Evolutionary conservation across 2,113 vertebrate genomes (phyloP), one percentile per base, ranked within the genome.

Genomic region (Heterotis niloticus): DNA sequence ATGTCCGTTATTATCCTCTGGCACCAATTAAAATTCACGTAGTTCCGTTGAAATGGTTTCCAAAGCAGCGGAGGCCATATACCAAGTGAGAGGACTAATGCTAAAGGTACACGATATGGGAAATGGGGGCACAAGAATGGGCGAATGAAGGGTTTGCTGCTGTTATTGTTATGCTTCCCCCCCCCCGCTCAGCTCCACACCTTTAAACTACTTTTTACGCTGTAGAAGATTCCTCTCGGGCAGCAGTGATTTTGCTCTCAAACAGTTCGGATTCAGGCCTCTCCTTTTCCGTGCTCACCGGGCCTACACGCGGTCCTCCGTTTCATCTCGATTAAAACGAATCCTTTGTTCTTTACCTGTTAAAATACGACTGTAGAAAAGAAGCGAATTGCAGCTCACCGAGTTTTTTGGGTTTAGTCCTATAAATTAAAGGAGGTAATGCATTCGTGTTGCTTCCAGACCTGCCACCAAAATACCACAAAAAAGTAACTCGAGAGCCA

Each of bases 311-410:
- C 82, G 79, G 28, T 57, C 60, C 69, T 59, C 1, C 67, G 86
- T 87, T 90, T 89, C 82, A 90, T 88, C 86, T 44, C 34, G 34
- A 44, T 44, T 7, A 7, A 44, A 44, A 44, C 34, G 7, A 44
- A 44, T 44, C 34, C 7, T 2, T 7, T 44, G 34, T 44, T 7
- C 7, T 2, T 44, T 2, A 2, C 34, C 34, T 7, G 34, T 44
- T 44, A 7, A 2, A 44, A 7, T 44, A n/a, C n/a, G n/a, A n/a
- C n/a, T n/a, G n/a, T n/a, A n/a, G 34, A 44, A 44, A 44, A 44
- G 2, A 2, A 44, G 34, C 34, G 2, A 44, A 44, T 7, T 44
- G 34, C 34, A 4, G 3, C 2, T 7, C 7, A 44, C 2, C 34
- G 7, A 44, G 34, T 44, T 2, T 7, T 7, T 7, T n/a, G n/a